Evolutionary conservation across 2,888 invertebrate species (phyloP), one percentile per base, ranked within the genome.

Genomic region (Dryomyza anilis): DNA sequence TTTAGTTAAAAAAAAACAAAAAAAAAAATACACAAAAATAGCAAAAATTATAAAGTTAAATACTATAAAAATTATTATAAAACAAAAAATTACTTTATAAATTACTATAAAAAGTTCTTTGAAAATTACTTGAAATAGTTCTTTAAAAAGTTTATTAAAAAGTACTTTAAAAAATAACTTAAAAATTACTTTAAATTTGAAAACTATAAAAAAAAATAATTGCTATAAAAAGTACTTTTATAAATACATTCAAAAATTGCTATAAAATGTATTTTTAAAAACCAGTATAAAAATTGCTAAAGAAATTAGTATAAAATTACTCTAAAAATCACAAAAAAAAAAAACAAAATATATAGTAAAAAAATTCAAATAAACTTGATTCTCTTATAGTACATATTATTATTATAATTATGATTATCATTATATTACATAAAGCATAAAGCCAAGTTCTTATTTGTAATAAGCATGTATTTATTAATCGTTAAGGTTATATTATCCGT

Each of bases 401-500:
- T n/a, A 39, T 39, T 39, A 39, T n/a, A 39, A 39, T 39, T n/a
- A 39, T 39, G n/a, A n/a, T n/a, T n/a, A n/a, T n/a, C n/a, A n/a
- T n/a, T n/a, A n/a, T n/a, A n/a, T n/a, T n/a, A n/a, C n/a, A n/a
- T n/a, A n/a, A n/a, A n/a, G n/a, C n/a, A n/a, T n/a, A n/a, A n/a
- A n/a, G n/a, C n/a, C n/a, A n/a, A n/a, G n/a, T n/a, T n/a, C n/a
- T n/a, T n/a, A 10, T 29, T 50, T 63, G 57, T 56, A 57, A 57
- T 63, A 63, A 50, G 57, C 48, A 23, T 63, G 43, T 57, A 63
- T 57, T 50, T 57, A 63, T 61, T 53, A 61, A 61, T 65, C 62
- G 61, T 65, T 77, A 77, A 78, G 81, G 79, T 81, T 81, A 73
- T 75, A 81, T 74, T 81, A 81, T 79, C 80, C 81, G 78, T 81